Base-by-base conservation (phyloP, 2,113 vertebrate genomes). In the Nansenia antarctica region DNA sequence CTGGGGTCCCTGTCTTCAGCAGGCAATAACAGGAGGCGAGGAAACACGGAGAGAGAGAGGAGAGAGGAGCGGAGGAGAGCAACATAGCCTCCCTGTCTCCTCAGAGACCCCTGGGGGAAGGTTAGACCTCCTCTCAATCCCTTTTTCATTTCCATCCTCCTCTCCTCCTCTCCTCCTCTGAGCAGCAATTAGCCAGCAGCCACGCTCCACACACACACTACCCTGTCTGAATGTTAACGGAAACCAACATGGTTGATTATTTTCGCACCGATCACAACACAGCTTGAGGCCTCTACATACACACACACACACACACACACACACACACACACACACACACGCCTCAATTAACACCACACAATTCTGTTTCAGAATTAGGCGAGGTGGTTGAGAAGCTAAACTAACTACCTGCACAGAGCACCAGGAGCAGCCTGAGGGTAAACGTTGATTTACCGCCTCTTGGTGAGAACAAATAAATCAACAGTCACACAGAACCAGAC, bases 31-130 rank as follows among this genome's bases (percentile, higher is more conserved):
- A 37, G 63, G 63, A 85, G 73, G 86, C 76, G 80, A 77, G 75
- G 73, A 78, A 62, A 76, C 52, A 30, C 68, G 69, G 45, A 75
- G 64, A 72, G 52, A 54, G 24, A 54, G 22, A 27, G 52, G 52
- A 54, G 78, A 86, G 80, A 70, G 18, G 78, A 86, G 80, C 70
- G 18, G 80, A 60, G 67, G 24, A 31, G 54, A 27, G 29, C n/a
- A 15, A 30, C 35, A 77, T 61, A 77, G 65, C 49, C 66, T 45
- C 11, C 49, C 14, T 77, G 83, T 69, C 65, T 72, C 84, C 82
- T 82, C 54, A 84, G 86, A 91, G 82, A 88, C 70, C 79, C 90
- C 87, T 80, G 79, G 72, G 87, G 90, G 86, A 87, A 90, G 90
- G 88, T 91, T 78, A 90, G 60, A 60, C 67, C 65, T 73, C 70